phyloP scores from a whole-genome alignment of 2,888 invertebrate genomes.

The Rhodophaea formosa region DNA sequence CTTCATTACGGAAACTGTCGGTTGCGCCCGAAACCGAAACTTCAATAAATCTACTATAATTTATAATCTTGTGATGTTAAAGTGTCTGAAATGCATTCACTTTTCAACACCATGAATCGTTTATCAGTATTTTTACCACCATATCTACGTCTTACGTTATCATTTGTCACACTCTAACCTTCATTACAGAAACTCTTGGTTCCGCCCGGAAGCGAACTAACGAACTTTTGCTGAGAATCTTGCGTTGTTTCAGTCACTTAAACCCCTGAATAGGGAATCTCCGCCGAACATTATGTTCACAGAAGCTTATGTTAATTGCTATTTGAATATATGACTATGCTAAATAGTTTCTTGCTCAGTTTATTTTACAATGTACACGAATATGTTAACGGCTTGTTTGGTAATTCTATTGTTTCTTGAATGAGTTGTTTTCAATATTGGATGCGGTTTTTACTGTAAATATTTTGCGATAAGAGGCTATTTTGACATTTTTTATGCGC shows the following conservation, averaged over 20 bases:
- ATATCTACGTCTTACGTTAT: neutral
- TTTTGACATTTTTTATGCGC: too few relatives aligned
- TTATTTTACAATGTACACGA: neutral
- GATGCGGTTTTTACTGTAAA: too few relatives aligned
- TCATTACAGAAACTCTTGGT: neutral
- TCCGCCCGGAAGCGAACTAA: neutral
- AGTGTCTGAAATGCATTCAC: too few relatives aligned
- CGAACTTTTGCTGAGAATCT: neutral
- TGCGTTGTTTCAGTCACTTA: slow-evolving; percentile 9
- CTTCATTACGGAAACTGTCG: neutral
- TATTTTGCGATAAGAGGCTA: too few relatives aligned
- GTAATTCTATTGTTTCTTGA: neutral
- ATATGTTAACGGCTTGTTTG: neutral
- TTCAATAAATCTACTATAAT: too few relatives aligned
- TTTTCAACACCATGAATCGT: too few relatives aligned
- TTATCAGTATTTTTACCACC: neutral
- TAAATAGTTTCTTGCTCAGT: neutral
- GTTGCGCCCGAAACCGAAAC: neutral
- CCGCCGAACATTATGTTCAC: slow-evolving; percentile 1
- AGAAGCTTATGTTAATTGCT: slow-evolving; percentile 10
- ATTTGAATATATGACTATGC: neutral
- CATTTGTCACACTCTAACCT: neutral
- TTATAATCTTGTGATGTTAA: too few relatives aligned
- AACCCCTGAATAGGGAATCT: slow-evolving; percentile 1
- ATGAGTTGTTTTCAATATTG: neutral